Evolutionary conservation across 2,797 vertebrate species (phyloP), one percentile per base, ranked within the genome.

Genomic region (Xenopus petersii): DNA sequence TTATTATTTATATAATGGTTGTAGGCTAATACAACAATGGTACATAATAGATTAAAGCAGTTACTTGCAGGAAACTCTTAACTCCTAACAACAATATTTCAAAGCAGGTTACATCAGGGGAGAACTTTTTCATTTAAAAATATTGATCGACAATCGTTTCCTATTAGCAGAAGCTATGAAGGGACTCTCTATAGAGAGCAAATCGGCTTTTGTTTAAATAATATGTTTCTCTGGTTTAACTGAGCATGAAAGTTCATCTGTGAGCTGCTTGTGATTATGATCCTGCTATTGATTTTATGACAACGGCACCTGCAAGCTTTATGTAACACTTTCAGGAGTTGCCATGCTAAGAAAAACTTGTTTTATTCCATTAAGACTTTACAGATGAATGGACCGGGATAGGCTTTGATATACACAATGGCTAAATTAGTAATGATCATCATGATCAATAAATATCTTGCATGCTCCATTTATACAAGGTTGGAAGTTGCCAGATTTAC

Each of bases 211-310:
- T 71, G 65, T 71, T 79, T 81, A 81, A 79, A 70, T 75, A 71
- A 36, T 42, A 67, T 70, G 42, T 75, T 83, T 84, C 76, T 84
- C 48, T 77, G 75, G 69, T 73, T 79, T 83, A 86, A 85, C 73
- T 77, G 11, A 55, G 66, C 80, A 81, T 81, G 81, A 81, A 77
- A 79, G 49, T 42, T 83, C 60, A 17, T 56, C 17, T 78, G 68
- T 73, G 78, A 67, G 70, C 79, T 72, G 76, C 79, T 81, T 77
- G 33, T 79, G 46, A 46, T 15, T 74, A 67, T 79, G 67, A 47
- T 24, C 63, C 75, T 77, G 13, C 58, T 83, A 86, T 86, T 79
- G 82, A 86, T 84, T 86, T 85, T 82, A 82, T 81, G 79, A 78
- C 84, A 84, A 6, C 36, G 54, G 79, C 75, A 83, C 64, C 75